These are phyloP conservation scores for Myotis planiceps DNA, from an alignment of 2,797 vertebrate genomes.

Conservation along the genomic window DNA sequence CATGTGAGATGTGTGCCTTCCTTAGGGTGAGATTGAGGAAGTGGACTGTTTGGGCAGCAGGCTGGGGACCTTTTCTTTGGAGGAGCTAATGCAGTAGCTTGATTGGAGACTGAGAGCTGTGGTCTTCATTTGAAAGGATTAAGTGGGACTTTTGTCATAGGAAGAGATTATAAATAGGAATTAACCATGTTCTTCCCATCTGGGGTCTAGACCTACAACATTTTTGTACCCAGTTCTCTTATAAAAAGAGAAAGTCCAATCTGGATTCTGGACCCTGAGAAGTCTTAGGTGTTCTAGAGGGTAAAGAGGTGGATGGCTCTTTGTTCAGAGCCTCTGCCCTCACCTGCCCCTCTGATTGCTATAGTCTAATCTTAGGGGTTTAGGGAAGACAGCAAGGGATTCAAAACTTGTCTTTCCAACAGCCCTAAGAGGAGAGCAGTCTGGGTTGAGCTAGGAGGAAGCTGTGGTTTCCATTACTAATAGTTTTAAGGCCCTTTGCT, in stretches of 20 bases:
- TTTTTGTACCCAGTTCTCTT: neutral
- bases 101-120: neutral
- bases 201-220: neutral
- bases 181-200: neutral
- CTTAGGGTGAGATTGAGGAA: neutral
- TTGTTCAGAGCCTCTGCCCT: neutral
- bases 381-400: neutral
- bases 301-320: neutral
- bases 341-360: neutral
- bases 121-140: neutral
- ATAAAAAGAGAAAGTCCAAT: neutral
- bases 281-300: neutral
- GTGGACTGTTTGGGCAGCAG: neutral
- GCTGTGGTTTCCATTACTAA: slow-evolving; percentile 8
- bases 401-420: neutral
- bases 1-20: neutral
- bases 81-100: neutral
- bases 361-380: neutral
- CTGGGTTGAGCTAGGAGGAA: neutral
- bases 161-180: neutral
- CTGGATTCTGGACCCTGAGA: neutral
- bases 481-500: neutral
- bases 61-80: neutral
- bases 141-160: neutral
- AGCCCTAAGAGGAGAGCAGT: neutral